Conservation (phyloP, 2,113 vertebrate genomes). For the Porphyrio hochstetteri region DNA sequence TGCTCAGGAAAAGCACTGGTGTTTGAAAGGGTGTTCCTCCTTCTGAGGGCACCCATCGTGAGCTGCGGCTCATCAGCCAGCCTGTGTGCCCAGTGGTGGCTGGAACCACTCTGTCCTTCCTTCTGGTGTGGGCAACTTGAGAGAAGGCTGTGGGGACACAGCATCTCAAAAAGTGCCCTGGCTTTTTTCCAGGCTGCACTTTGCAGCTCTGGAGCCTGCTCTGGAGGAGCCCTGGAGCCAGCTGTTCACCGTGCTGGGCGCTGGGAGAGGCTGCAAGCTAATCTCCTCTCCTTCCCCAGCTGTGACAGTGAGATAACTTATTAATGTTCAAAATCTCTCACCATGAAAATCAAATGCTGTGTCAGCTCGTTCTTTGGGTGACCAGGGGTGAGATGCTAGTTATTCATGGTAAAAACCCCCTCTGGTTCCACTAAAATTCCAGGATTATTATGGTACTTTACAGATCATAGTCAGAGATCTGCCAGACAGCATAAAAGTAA, state of each 20-base stretch:
- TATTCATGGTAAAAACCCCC: not conserved
- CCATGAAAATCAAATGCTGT: not conserved
- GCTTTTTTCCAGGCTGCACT: not conserved
- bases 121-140: not conserved
- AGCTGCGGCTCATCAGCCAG: not conserved
- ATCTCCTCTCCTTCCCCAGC: conserved; percentile 8
- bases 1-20: not conserved
- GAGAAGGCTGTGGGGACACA: not conserved
- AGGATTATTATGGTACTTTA: not conserved
- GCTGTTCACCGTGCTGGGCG: not conserved
- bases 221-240: not conserved
- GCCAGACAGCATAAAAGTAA: not conserved
- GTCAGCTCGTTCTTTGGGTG: not conserved
- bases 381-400: not conserved
- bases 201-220: not conserved
- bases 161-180: not conserved
- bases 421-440: not conserved
- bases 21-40: not conserved
- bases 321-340: conserved; percentile 12
- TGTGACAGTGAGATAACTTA: not conserved
- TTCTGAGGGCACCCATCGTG: accelerated
- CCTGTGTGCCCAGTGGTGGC: not conserved
- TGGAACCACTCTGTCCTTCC: not conserved
- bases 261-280: not conserved
- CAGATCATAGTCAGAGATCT: not conserved